A percentile compares a stretch with the other conserved stretches of the same genome.
These are phyloP conservation scores for Xestia rhomboidea DNA, from an alignment of 2,888 invertebrate genomes.

Conservation along the genomic window DNA sequence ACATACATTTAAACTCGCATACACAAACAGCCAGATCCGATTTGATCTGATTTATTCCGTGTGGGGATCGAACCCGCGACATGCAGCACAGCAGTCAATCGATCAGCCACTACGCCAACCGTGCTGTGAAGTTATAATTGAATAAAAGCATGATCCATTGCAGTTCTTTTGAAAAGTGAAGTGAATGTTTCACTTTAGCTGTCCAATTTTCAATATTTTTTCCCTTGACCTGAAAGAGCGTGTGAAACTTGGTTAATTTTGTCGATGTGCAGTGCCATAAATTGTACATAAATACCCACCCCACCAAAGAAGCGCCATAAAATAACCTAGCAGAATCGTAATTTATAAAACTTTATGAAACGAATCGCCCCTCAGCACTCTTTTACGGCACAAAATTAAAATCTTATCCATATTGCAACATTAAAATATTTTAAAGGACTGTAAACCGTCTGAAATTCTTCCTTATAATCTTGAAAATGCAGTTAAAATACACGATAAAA, in stretches of 20 bases:
- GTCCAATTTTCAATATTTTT: background rate
- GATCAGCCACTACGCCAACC: no score
- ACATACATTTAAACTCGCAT: no score
- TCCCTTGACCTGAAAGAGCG: background rate
- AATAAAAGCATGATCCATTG: background rate
- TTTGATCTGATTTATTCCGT: no score
- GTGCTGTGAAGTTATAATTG: background rate
- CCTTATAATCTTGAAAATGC: conserved; percentile 53
- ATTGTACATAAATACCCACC: background rate
- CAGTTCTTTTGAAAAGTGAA: no score
- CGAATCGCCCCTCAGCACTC: background rate
- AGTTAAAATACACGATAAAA: conserved; percentile 62
- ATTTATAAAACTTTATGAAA: conserved; percentile 16
- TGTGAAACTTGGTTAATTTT: background rate
- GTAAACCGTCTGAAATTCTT: conserved; percentile 32
- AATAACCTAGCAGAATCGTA: background rate
- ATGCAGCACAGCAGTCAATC: no score
- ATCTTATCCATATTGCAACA: conserved; percentile 46
- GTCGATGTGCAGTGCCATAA: background rate
- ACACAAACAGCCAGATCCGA: no score
- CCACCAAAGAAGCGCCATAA: background rate
- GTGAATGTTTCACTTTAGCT: no score
- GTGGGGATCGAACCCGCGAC: no score
- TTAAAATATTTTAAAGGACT: conserved; percentile 48
- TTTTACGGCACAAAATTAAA: conserved; percentile 49